Conservation (phyloP, 2,113 vertebrate genomes). For the Megaleporinus macrocephalus region DNA sequence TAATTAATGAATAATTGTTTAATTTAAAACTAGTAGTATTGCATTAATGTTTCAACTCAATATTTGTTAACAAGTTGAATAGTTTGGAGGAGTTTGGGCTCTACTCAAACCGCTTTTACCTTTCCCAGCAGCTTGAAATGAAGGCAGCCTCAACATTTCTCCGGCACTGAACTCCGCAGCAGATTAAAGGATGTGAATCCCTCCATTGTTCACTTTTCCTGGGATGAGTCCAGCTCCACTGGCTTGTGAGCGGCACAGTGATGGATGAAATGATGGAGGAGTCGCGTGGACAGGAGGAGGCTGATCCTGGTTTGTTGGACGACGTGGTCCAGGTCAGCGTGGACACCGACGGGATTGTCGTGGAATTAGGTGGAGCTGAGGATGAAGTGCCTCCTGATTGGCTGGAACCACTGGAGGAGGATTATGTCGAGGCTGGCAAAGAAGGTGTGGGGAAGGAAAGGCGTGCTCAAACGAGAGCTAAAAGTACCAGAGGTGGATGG, state of each 20-base stretch:
- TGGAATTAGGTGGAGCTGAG: not conserved
- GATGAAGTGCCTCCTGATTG: constrained; percentile 47
- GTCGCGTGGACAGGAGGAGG: constrained; percentile 11
- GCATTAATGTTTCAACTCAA: too few relatives aligned
- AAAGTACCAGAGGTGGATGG: constrained; percentile 20
- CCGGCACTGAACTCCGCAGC: not conserved
- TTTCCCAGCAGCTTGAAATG: constrained; percentile 19
- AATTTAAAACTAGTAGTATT: too few relatives aligned
- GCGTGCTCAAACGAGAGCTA: not conserved
- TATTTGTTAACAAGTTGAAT: not conserved
- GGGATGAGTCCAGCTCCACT: constrained; percentile 27
- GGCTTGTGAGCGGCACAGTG: constrained; percentile 12
- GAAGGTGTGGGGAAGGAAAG: constrained; percentile 21
- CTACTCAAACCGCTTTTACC: not conserved
- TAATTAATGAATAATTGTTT: too few relatives aligned
- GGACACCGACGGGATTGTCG: not conserved
- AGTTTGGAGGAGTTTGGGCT: not conserved
- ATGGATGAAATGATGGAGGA: constrained; percentile 47
- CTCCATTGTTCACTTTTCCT: constrained; percentile 2
- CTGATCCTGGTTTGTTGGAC: not conserved
- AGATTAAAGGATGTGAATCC: constrained; percentile 35
- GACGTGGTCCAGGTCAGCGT: not conserved
- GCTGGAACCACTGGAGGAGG: constrained; percentile 59
- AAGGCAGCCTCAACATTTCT: not conserved
- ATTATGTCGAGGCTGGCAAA: constrained; percentile 42